These are phyloP conservation scores for Drosophila mimica DNA, from an alignment of 2,888 invertebrate genomes.

Conservation along the genomic window DNA sequence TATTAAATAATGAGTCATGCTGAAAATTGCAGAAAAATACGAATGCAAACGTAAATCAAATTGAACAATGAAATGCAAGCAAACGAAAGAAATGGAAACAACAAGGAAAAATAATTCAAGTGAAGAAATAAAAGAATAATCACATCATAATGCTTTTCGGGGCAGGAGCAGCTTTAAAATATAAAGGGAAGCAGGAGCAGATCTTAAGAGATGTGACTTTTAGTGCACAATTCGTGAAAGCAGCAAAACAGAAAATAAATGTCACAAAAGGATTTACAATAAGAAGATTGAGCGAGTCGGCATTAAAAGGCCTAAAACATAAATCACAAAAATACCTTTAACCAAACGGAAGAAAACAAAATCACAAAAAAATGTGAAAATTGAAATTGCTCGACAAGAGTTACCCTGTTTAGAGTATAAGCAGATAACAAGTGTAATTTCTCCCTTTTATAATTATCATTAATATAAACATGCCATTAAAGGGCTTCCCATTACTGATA, in stretches of 20 bases:
- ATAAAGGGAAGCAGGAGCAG: neutral
- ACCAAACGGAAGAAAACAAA: conserved; percentile 2
- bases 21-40: neutral
- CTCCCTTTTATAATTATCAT: neutral
- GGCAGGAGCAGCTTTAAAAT: conserved; percentile 15
- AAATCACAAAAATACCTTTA: conserved; percentile 50
- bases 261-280: conserved; percentile 42
- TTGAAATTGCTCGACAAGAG: neutral
- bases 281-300: conserved; percentile 41
- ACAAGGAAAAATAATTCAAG: neutral
- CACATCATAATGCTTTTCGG: neutral
- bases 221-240: conserved; percentile 20
- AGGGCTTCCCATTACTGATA: neutral
- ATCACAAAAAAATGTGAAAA: neutral
- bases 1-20: neutral
- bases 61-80: neutral
- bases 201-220: conserved; percentile 15
- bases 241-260: conserved; percentile 30
- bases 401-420: conserved; percentile 6
- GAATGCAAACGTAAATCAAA: neutral
- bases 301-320: conserved; percentile 33
- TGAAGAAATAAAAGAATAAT: neutral
- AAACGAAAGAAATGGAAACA: neutral
- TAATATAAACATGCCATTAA: neutral
- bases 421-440: neutral